phyloP scores from a whole-genome alignment of 2,888 invertebrate genomes.

The Xestia ashworthii region DNA sequence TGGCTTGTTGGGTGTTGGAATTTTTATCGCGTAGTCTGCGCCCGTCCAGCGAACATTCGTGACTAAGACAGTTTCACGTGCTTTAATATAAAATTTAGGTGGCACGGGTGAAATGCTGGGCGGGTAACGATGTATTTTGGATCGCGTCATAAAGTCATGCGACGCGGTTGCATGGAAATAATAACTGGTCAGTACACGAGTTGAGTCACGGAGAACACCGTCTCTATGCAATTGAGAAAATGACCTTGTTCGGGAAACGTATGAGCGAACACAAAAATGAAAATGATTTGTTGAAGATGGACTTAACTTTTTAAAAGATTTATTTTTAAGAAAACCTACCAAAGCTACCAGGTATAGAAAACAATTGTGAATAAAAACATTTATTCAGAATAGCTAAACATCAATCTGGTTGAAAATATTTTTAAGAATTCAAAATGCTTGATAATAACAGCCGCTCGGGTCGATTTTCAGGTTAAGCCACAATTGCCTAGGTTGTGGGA shows the following conservation, averaged over 20 bases:
- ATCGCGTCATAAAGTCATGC: conserved; percentile 79
- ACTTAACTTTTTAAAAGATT: background rate
- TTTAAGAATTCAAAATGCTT: too few species aligned
- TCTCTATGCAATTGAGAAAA: background rate
- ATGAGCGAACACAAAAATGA: background rate
- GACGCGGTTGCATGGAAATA: conserved; percentile 76
- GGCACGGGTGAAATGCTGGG: conserved; percentile 79
- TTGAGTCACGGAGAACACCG: conserved; percentile 59
- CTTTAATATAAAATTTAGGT: conserved; percentile 86
- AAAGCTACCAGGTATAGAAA: too few species aligned
- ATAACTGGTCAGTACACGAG: conserved; percentile 61
- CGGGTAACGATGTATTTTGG: conserved; percentile 83
- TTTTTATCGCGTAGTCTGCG: conserved; percentile 82
- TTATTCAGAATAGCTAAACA: too few species aligned
- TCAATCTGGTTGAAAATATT: too few species aligned
- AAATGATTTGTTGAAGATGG: background rate
- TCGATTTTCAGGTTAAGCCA: too few species aligned
- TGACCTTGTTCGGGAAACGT: background rate
- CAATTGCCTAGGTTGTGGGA: too few species aligned
- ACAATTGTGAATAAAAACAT: too few species aligned
- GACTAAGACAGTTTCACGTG: conserved; percentile 85
- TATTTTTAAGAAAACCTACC: background rate
- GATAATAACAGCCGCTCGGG: too few species aligned
- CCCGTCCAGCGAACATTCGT: conserved; percentile 84
- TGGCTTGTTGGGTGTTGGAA: conserved; percentile 75